phyloP scores from a whole-genome alignment of 2,797 vertebrate genomes.

The Sebastes trivittatus region DNA sequence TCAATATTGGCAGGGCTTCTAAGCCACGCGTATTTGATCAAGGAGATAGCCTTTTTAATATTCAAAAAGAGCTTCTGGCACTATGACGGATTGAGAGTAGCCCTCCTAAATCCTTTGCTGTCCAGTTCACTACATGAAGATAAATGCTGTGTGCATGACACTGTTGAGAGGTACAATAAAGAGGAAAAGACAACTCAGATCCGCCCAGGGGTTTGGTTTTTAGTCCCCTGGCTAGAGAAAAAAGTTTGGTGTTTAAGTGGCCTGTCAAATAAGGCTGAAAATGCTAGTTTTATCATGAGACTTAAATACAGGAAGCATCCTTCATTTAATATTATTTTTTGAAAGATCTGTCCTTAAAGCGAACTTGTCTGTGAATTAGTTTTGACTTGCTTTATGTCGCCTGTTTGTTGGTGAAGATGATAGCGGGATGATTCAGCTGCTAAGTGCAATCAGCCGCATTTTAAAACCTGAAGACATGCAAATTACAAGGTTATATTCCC shows the following conservation, averaged over 20 bases:
- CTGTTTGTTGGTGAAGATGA: conserved; percentile 21
- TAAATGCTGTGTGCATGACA: conserved; percentile 46
- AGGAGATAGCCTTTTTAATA: conserved; percentile 64
- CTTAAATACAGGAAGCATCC: neutral
- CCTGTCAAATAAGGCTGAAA: conserved; percentile 40
- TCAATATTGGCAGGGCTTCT: conserved; percentile 45
- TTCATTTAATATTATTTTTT: neutral
- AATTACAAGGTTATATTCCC: conserved; percentile 49
- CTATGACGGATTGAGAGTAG: conserved; percentile 54
- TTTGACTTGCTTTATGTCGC: conserved; percentile 13
- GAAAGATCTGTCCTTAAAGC: neutral
- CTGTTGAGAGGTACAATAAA: conserved; percentile 33
- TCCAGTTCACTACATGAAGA: conserved; percentile 51
- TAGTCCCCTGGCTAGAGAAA: neutral
- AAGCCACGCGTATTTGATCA: conserved; percentile 53
- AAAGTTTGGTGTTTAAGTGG: conserved; percentile 15
- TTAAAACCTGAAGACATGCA: conserved; percentile 45
- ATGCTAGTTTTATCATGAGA: conserved; percentile 10
- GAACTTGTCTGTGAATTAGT: conserved; percentile 25
- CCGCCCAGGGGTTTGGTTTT: conserved; percentile 22
- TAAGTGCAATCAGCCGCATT: conserved; percentile 42
- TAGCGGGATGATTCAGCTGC: neutral
- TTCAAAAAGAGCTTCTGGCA: conserved; percentile 62
- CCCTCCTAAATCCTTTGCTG: conserved; percentile 49
- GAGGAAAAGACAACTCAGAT: conserved; percentile 27